Conservation (phyloP, 2,113 vertebrate genomes). For the Chaetops frenatus region DNA sequence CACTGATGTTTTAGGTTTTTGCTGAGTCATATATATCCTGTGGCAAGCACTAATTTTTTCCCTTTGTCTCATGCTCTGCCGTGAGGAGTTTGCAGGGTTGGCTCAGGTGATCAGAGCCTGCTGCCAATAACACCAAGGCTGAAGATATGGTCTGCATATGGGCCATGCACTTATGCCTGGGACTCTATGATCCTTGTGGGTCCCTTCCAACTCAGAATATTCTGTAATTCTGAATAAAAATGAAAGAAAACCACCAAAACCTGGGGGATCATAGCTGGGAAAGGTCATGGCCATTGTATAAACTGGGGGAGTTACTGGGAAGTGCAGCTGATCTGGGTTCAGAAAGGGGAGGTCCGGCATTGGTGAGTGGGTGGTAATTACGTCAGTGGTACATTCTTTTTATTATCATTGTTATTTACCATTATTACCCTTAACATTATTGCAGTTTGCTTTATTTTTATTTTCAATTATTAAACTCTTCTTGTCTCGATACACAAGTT, state of each 20-base stretch:
- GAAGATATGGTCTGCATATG: neutral
- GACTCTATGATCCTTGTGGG: neutral
- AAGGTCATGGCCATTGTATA: neutral
- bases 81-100: neutral
- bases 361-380: accelerated
- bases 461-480: neutral
- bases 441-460: neutral
- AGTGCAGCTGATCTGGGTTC: neutral
- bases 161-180: accelerated
- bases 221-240: neutral
- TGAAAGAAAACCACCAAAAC: neutral
- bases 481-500: neutral
- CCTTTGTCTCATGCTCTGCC: neutral
- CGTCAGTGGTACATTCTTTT: too few relatives aligned
- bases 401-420: neutral
- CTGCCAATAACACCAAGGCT: neutral
- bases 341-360: neutral
- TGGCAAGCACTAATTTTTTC: neutral
- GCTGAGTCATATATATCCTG: neutral
- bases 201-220: neutral
- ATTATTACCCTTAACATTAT: neutral
- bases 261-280: neutral
- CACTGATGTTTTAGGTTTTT: neutral
- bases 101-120: neutral
- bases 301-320: neutral